Evolutionary conservation across 1,140 invertebrate species (phyloP).

Genomic region (Chironomus striatipennis): DNA sequence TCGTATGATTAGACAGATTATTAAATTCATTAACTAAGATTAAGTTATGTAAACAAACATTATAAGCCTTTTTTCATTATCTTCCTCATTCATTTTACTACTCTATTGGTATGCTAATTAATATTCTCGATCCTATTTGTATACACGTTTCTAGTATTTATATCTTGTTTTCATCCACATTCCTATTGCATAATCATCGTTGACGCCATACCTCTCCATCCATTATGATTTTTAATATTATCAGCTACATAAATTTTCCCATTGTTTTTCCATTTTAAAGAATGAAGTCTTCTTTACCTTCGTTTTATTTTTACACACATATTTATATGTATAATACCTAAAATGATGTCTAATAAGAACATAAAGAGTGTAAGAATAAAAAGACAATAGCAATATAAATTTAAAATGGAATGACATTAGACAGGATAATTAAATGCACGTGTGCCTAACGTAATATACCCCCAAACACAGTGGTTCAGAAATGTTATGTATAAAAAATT

Average conservation of each 20-base stretch:
- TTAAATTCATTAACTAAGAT: conserved; percentile 19
- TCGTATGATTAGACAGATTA: conserved; percentile 3
- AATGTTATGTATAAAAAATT: conserved; percentile 9
- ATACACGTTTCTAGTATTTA: too few species aligned
- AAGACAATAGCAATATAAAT: not conserved
- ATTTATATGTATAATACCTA: too few species aligned
- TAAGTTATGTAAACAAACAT: not conserved
- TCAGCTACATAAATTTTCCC: not conserved
- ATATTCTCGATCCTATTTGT: too few species aligned
- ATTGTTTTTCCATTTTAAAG: not conserved
- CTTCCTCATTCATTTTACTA: not conserved
- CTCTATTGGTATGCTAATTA: too few species aligned
- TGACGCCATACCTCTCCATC: not conserved
- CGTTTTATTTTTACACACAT: not conserved
- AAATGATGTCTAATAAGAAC: too few species aligned
- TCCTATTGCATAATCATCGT: too few species aligned
- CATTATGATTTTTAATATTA: conserved; percentile 15
- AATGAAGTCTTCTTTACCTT: too few species aligned
- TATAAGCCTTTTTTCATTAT: conserved; percentile 16
- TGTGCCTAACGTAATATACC: not conserved
- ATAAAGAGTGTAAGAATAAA: not conserved
- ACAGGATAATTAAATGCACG: conserved; percentile 22
- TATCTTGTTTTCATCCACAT: too few species aligned
- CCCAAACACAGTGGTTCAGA: not conserved
- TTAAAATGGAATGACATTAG: not conserved